A percentile compares a stretch with the other conserved stretches of the same genome.
These are phyloP conservation scores for Drosophila anomalata DNA, from an alignment of 2,888 invertebrate genomes.

Conservation along the genomic window DNA sequence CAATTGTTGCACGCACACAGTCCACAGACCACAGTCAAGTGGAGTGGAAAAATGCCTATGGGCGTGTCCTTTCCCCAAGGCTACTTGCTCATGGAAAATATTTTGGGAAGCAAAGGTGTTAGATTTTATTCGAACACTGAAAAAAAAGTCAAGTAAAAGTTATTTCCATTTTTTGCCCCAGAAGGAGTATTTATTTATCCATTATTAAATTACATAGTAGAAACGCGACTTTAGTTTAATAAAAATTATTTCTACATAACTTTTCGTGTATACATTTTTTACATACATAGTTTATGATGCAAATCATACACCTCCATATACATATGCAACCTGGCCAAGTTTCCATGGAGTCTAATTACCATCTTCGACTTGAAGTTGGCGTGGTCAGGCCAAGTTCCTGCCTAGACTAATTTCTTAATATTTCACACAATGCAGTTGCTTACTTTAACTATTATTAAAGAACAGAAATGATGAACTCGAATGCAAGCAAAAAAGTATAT, in stretches of 20 bases:
- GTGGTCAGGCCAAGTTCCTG: conserved; percentile 51
- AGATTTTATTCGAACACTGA: not conserved
- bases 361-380: conserved; percentile 39
- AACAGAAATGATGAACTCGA: not conserved
- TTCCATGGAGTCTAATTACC: conserved; percentile 66
- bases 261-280: not conserved
- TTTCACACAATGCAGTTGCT: conserved; percentile 28
- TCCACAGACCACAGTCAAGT: conserved; percentile 39
- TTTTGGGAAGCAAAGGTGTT: not conserved
- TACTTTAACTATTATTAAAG: conserved; percentile 12
- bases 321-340: conserved; percentile 25
- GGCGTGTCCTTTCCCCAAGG: conserved; percentile 36
- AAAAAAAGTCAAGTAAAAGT: not conserved
- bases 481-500: not conserved
- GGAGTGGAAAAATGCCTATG: conserved; percentile 58
- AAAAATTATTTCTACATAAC: too few species aligned
- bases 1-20: conserved; percentile 65
- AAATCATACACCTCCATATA: conserved; percentile 4
- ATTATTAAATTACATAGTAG: too few species aligned
- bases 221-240: too few species aligned
- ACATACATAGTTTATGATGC: conserved; percentile 9
- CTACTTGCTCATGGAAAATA: conserved; percentile 8
- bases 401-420: conserved; percentile 67
- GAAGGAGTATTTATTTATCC: too few species aligned
- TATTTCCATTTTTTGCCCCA: too few species aligned